Percentiles rank a stretch among this genome's conserved stretches.
Evolutionary conservation across 2,797 vertebrate genomes (phyloP).

Genomic region (Anniella stebbinsi): DNA sequence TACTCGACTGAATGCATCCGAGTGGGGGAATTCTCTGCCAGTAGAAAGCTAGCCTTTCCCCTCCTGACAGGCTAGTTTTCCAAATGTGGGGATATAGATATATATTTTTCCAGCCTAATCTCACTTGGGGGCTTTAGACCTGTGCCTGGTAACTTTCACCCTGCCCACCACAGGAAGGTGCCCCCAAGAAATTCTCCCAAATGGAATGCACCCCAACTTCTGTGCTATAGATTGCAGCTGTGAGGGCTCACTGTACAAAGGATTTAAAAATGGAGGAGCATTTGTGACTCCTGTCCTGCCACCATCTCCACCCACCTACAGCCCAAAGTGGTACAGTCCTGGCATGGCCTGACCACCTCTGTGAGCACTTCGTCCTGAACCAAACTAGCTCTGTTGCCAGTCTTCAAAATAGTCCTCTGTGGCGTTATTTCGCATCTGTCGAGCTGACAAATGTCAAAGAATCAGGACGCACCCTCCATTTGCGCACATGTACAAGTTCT

Average conservation of each 20-base stretch:
- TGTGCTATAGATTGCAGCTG: no score
- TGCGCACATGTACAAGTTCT: neutral
- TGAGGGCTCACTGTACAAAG: no score
- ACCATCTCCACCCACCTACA: neutral
- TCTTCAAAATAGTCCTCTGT: neutral
- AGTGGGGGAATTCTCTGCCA: neutral
- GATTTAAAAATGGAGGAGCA: neutral
- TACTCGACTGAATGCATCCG: neutral
- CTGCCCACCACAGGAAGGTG: no score
- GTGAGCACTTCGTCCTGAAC: no score
- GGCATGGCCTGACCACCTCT: neutral
- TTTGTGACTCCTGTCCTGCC: no score
- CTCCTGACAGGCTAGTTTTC: neutral
- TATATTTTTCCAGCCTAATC: no score
- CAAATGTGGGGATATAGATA: no score
- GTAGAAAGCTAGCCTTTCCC: neutral
- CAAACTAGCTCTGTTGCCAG: neutral
- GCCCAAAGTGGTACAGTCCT: no score
- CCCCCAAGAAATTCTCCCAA: no score
- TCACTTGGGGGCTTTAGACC: neutral
- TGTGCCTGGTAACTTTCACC: neutral
- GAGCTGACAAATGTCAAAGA: fast-evolving
- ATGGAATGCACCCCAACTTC: no score
- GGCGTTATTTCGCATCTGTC: neutral
- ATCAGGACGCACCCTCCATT: no score